phyloP scores from a whole-genome alignment of 2,113 vertebrate species.

The Oryzias curvinotus region DNA sequence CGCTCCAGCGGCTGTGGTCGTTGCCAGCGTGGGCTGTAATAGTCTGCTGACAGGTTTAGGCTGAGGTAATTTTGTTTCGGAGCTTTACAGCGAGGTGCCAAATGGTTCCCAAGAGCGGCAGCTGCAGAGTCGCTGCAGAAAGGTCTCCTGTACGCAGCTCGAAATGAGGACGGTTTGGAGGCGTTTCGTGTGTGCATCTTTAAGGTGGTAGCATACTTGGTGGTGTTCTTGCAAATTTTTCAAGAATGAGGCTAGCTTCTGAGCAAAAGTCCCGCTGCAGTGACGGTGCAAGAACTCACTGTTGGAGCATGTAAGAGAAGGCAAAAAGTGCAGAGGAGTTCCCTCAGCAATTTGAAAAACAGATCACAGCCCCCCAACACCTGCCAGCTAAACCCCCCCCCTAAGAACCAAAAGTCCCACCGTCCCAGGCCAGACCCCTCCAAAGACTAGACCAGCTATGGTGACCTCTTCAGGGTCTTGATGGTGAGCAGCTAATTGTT shows the following conservation, averaged over 20 bases:
- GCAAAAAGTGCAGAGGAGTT: conserved; percentile 57
- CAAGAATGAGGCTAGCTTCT: conserved; percentile 62
- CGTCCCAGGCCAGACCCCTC: conserved; percentile 6
- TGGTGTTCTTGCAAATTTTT: background rate
- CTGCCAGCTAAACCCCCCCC: conserved; percentile 56
- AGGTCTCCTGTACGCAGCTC: too few relatives aligned
- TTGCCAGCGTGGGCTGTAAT: conserved; percentile 76
- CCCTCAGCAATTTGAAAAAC: conserved; percentile 52
- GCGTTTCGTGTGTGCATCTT: conserved; percentile 26
- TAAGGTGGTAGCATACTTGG: background rate
- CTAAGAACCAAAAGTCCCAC: conserved; percentile 27
- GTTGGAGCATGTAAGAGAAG: conserved; percentile 63
- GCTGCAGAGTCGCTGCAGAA: background rate
- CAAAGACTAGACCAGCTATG: conserved; percentile 8
- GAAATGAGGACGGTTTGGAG: too few relatives aligned
- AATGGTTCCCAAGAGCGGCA: conserved; percentile 59
- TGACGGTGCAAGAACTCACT: conserved; percentile 33
- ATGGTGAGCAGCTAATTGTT: conserved; percentile 42
- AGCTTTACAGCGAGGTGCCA: conserved; percentile 70
- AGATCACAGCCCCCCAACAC: conserved; percentile 46
- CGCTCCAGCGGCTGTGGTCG: conserved; percentile 72
- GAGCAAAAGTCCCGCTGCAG: conserved; percentile 76
- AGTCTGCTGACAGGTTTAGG: conserved; percentile 81
- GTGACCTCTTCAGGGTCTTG: conserved; percentile 44
- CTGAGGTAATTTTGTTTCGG: conserved; percentile 76